Base-by-base conservation (phyloP, 2,888 invertebrate species). In the Drosophila cognata region DNA sequence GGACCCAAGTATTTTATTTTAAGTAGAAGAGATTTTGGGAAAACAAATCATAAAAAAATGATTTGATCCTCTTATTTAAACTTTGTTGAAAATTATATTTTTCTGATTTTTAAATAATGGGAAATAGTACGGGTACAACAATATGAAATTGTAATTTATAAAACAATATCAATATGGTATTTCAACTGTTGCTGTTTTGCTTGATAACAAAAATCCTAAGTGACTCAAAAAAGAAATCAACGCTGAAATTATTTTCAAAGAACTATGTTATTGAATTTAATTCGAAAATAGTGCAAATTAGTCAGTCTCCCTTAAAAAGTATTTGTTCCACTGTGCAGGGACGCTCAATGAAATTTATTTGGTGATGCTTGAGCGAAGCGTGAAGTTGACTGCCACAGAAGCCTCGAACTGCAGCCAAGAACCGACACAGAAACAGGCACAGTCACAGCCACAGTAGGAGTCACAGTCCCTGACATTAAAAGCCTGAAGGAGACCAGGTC, bases 341-440 rank as follows among this genome's bases (percentile, higher is more conserved):
- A 84, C 73, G 85, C 87, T 91, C 89, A 92, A 91, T 91, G 92
- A 92, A 91, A 92, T 91, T 92, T 92, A 92, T 91, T 91, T 91
- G 91, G 92, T 92, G 91, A 90, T 91, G 86, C 84, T 89, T 88
- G 92, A 90, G 87, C 89, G 90, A 91, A 91, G 90, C 90, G 91
- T 91, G 91, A 91, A 91, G 88, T 90, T 86, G 89, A 91, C 88
- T 90, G 88, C 90, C 65, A 79, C 80, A 85, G 82, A 88, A 88
- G 88, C 88, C 74, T 67, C 74, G 68, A 73, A 79, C 55, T 55
- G 56, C 69, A 56, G 33, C 35, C 74, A 53, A 64, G 41, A 55
- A 46, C 66, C 50, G 64, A 77, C 71, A 52, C 53, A 62, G 56
- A 63, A 77, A 71, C 68, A 33, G 59, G 46, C 81, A 61, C 70